Conservation (phyloP, 2,888 invertebrate species). For the Sclerodermus sp. region DNA sequence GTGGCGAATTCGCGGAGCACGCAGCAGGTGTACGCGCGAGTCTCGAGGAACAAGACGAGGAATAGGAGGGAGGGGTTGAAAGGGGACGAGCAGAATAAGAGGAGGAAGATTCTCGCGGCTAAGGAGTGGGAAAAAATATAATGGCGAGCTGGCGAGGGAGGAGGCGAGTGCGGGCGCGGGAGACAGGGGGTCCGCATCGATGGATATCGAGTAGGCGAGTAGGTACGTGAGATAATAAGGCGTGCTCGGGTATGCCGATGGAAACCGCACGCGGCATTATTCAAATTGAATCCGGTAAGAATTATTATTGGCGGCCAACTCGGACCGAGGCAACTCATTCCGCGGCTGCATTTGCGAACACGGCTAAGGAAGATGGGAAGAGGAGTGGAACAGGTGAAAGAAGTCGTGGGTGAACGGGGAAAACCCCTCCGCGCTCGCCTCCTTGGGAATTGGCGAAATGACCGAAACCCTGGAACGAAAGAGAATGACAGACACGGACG, state of each 20-base stretch:
- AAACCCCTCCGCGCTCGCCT: background rate
- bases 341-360: conserved; percentile 41
- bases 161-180: conserved; percentile 1
- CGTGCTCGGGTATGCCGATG: conserved; percentile 50
- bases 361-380: conserved; percentile 29
- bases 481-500: too few species aligned
- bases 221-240: conserved; percentile 57
- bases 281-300: conserved; percentile 56
- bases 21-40: too few species aligned
- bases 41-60: conserved; percentile 1
- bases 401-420: conserved; percentile 16
- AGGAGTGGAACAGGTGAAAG: conserved; percentile 8
- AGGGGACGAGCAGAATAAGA: background rate
- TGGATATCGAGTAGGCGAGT: conserved; percentile 51
- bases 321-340: conserved; percentile 37
- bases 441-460: too few species aligned
- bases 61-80: background rate
- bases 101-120: conserved; percentile 16
- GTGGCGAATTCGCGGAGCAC: conserved; percentile 9
- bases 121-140: conserved; percentile 33
- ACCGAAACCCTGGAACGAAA: too few species aligned
- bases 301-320: conserved; percentile 52
- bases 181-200: conserved; percentile 37
- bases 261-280: conserved; percentile 56
- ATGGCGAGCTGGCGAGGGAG: conserved; percentile 20